Percentiles rank a stretch among this genome's conserved stretches.
phyloP scores from a whole-genome alignment of 2,888 invertebrate genomes.

The Pheosia tremula region DNA sequence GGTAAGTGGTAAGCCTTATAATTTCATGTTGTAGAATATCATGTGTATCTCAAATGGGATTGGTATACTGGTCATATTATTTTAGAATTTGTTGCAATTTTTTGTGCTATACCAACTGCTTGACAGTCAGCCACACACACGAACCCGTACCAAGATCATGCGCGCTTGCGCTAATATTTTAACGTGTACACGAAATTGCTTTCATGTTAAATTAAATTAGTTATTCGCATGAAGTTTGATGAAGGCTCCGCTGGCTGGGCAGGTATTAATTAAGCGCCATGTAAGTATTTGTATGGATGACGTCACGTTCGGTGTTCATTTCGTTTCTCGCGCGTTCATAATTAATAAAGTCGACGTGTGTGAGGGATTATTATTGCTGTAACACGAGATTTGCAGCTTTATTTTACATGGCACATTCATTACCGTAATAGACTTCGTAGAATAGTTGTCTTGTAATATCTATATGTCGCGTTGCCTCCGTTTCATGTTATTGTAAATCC shows the following conservation, averaged over 20 bases:
- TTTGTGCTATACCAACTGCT: too few relatives aligned
- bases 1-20: too few relatives aligned
- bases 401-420: not conserved
- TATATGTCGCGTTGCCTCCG: too few relatives aligned
- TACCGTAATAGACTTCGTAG: not conserved
- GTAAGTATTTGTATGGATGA: constrained; percentile 42
- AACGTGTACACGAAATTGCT: constrained; percentile 71
- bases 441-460: not conserved
- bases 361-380: constrained; percentile 20
- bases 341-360: constrained; percentile 25
- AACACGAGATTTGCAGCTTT: constrained; percentile 6
- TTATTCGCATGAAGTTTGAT: constrained; percentile 69
- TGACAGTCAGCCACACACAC: too few relatives aligned
- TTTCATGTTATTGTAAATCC: too few relatives aligned
- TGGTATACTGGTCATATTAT: too few relatives aligned
- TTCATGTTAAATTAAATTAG: constrained; percentile 75
- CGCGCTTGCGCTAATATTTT: constrained; percentile 56
- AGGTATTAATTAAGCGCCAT: constrained; percentile 52
- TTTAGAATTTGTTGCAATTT: too few relatives aligned
- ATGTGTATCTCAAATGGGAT: too few relatives aligned
- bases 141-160: too few relatives aligned
- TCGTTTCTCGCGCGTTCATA: constrained; percentile 30
- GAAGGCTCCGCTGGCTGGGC: constrained; percentile 44
- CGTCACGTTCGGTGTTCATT: constrained; percentile 41
- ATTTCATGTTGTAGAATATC: too few relatives aligned